A percentile compares a stretch with the other conserved stretches of the same genome.
phyloP scores from a whole-genome alignment of 2,888 invertebrate species.

The Ethmia dodecea region DNA sequence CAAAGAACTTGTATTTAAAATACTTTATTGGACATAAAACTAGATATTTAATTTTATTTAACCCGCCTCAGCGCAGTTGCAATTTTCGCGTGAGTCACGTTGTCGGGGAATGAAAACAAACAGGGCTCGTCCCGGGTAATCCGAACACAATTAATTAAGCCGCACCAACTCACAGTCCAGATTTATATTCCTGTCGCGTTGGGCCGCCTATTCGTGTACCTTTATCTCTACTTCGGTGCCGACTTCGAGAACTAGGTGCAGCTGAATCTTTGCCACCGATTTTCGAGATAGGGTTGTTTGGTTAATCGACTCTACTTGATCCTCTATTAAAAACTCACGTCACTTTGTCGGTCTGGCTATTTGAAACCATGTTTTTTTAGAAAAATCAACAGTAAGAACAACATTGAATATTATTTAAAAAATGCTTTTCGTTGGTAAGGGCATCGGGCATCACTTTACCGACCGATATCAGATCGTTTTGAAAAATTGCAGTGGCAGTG shows the following conservation, averaged over 20 bases:
- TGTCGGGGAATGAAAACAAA: slow-evolving; percentile 4
- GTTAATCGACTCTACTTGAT: neutral
- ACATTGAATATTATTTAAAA: too few relatives aligned
- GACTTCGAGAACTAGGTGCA: neutral
- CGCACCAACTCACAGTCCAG: slow-evolving; percentile 50
- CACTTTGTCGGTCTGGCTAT: neutral
- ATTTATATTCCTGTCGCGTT: slow-evolving; percentile 56
- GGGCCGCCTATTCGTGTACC: slow-evolving; percentile 34
- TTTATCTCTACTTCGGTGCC: slow-evolving; percentile 30
- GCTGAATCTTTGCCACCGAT: neutral
- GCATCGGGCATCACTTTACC: too few relatives aligned
- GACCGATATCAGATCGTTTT: too few relatives aligned
- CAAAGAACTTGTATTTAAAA: too few relatives aligned
- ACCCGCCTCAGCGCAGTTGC: too few relatives aligned
- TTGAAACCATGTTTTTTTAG: neutral
- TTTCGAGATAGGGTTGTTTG: neutral
- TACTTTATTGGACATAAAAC: too few relatives aligned
- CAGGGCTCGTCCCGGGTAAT: slow-evolving; percentile 31
- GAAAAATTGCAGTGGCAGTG: too few relatives aligned
- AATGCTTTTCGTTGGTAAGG: too few relatives aligned
- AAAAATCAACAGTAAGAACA: neutral
- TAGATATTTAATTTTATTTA: too few relatives aligned
- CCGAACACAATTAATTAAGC: slow-evolving; percentile 65
- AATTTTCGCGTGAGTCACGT: too few relatives aligned
- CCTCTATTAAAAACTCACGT: neutral